Evolutionary conservation across 2,797 vertebrate genomes (phyloP).

Genomic region (Aselliscus stoliczkanus): DNA sequence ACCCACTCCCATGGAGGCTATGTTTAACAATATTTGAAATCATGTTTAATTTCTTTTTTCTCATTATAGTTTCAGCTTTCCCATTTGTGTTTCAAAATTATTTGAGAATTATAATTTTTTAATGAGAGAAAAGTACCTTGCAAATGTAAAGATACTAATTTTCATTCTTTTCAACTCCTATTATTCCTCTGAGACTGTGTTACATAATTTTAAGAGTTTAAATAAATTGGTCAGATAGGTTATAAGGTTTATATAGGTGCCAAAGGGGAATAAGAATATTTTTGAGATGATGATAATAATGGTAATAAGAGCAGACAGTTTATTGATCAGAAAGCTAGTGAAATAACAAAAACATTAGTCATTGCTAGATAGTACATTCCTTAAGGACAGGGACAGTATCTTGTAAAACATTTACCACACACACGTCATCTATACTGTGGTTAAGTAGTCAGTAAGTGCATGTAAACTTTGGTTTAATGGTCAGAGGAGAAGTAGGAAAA

Average conservation of each 20-base stretch:
- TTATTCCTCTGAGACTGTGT: neutral
- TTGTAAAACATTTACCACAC: neutral
- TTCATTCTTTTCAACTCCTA: slow-evolving; percentile 9
- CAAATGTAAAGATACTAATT: slow-evolving; percentile 11
- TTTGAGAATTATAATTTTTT: slow-evolving; percentile 13
- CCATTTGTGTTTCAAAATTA: neutral
- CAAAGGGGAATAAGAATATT: slow-evolving; percentile 1
- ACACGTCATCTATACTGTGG: neutral
- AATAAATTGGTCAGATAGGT: slow-evolving; percentile 28
- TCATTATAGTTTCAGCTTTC: neutral
- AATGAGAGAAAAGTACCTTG: neutral
- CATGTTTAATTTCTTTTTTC: neutral
- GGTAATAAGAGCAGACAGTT: slow-evolving; percentile 4
- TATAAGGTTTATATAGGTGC: neutral
- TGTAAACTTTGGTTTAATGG: neutral
- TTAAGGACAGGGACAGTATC: neutral
- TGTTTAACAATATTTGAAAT: neutral
- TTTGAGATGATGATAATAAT: neutral
- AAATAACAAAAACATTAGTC: slow-evolving; percentile 28
- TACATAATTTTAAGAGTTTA: slow-evolving; percentile 23
- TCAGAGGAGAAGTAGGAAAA: neutral
- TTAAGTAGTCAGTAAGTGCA: neutral
- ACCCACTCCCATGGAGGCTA: neutral
- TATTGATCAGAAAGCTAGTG: slow-evolving; percentile 10
- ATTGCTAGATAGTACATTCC: neutral